phyloP scores from a whole-genome alignment of 2,113 vertebrate species.

The Thryonomys swinderianus region DNA sequence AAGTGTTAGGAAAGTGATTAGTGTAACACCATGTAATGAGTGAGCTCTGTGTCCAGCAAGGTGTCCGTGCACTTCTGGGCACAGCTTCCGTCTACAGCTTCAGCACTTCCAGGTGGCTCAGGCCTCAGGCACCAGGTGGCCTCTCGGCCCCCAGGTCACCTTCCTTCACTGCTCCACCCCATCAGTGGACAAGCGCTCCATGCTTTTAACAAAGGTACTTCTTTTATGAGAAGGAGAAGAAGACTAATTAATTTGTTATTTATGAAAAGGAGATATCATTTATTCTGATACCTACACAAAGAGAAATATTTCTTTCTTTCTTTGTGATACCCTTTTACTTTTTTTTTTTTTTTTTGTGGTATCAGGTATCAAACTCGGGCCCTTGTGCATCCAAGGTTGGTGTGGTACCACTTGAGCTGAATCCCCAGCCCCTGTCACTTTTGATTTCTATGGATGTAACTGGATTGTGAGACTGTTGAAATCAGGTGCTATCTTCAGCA shows the following conservation, averaged over 20 bases:
- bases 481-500: background rate
- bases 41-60: background rate
- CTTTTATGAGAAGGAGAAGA: background rate
- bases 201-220: background rate
- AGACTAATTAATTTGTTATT: background rate
- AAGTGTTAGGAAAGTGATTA: background rate
- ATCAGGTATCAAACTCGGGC: too few relatives aligned
- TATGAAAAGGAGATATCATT: background rate
- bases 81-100: background rate
- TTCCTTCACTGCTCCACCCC: background rate
- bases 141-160: background rate
- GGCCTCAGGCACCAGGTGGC: background rate
- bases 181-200: background rate
- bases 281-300: background rate
- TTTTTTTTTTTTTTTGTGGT: background rate
- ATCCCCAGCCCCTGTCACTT: conserved; percentile 5
- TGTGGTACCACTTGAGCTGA: too few relatives aligned
- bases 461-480: background rate
- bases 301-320: background rate
- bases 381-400: too few relatives aligned
- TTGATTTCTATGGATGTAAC: background rate
- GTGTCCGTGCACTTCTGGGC: background rate
- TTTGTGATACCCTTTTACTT: background rate
- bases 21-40: background rate
- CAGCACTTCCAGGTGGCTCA: background rate